These are phyloP conservation scores for Procambarus virginalis DNA, from an alignment of 1,140 invertebrate species.

Conservation along the genomic window DNA sequence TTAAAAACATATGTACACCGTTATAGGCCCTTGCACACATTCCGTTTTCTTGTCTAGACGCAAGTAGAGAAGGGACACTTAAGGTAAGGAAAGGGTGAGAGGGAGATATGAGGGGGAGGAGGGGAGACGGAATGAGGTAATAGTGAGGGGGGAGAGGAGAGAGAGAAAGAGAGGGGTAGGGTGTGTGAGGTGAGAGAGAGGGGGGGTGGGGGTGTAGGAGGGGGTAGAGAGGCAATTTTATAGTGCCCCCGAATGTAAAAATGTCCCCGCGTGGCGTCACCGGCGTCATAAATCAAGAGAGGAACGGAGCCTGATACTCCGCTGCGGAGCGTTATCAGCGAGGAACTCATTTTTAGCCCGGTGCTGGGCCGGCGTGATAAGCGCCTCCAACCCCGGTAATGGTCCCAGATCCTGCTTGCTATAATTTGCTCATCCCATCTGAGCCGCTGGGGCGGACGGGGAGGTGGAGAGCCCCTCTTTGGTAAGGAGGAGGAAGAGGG, in stretches of 20 bases:
- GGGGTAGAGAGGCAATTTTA: slow-evolving; percentile 21
- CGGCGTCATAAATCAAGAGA: slow-evolving; percentile 38
- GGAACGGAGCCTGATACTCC: slow-evolving; percentile 12
- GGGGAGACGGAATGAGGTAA: no score
- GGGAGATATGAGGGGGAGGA: no score
- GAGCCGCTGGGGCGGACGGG: background rate
- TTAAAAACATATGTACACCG: no score
- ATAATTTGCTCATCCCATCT: slow-evolving; percentile 65
- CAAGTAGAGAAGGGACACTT: no score
- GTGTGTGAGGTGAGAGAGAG: background rate
- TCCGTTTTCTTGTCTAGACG: no score
- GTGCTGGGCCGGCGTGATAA: slow-evolving; percentile 47
- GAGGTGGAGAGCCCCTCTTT: background rate
- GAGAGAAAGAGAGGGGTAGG: background rate
- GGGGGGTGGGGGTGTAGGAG: background rate
- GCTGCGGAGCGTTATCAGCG: slow-evolving; percentile 30
- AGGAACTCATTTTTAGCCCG: slow-evolving; percentile 49
- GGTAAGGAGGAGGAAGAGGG: background rate
- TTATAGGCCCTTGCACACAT: no score
- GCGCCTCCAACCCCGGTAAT: slow-evolving; percentile 17
- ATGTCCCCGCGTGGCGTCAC: slow-evolving; percentile 30
- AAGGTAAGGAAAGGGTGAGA: no score
- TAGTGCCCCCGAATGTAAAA: slow-evolving; percentile 48
- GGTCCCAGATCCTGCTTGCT: slow-evolving; percentile 45
- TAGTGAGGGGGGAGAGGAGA: background rate